Evolutionary conservation across 2,113 vertebrate genomes (phyloP).

Genomic region (Seriola aureovittata): DNA sequence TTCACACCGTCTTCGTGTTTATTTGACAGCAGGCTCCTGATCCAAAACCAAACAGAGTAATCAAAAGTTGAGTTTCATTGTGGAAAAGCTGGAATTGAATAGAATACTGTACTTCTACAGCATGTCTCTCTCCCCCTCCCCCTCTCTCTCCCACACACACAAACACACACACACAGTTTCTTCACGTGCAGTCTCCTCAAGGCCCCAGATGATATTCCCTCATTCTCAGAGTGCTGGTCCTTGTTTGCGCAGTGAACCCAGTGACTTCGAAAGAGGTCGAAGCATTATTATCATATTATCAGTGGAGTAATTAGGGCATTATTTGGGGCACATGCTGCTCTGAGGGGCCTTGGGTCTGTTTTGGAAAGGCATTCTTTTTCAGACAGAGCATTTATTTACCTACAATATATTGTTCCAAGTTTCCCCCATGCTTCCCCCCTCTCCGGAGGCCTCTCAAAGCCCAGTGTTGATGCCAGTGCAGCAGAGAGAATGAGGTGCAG

Average conservation of each 20-base stretch:
- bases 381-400: constrained; percentile 85
- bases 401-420: constrained; percentile 83
- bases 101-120: constrained; percentile 53
- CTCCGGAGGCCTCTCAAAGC: constrained; percentile 78
- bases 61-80: constrained; percentile 44
- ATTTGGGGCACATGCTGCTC: constrained; percentile 72
- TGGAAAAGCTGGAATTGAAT: constrained; percentile 41
- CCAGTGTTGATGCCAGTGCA: constrained; percentile 70
- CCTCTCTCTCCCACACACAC: background rate
- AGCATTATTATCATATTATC: constrained; percentile 79
- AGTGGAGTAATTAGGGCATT: constrained; percentile 76
- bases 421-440: constrained; percentile 74
- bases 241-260: constrained; percentile 74
- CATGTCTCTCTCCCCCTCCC: constrained; percentile 11
- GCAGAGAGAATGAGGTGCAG: constrained; percentile 72
- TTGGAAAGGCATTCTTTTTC: constrained; percentile 78
- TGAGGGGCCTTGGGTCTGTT: constrained; percentile 69
- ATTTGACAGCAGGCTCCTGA: constrained; percentile 5
- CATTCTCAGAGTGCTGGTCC: constrained; percentile 64
- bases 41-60: constrained; percentile 37
- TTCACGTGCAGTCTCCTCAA: constrained; percentile 66
- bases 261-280: constrained; percentile 65
- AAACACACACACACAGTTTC: constrained; percentile 47
- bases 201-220: constrained; percentile 74
- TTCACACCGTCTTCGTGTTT: constrained; percentile 33